A percentile compares a stretch with the other conserved stretches of the same genome.
Conservation (phyloP, 2,888 invertebrate genomes). For the Eretmocerus hayati region DNA sequence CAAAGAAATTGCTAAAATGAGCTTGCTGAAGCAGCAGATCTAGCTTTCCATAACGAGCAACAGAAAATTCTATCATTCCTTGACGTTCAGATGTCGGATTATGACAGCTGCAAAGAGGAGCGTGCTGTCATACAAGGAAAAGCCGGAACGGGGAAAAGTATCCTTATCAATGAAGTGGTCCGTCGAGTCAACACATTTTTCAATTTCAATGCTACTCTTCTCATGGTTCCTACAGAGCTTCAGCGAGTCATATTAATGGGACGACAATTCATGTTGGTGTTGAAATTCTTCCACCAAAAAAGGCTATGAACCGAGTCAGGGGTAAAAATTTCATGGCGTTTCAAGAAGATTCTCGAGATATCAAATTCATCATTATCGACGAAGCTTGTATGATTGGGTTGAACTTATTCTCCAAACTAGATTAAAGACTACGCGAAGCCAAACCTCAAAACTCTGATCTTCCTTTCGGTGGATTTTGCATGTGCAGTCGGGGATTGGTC, state of each 20-base stretch:
- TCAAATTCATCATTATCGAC: not conserved
- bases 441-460: not conserved
- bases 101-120: not conserved
- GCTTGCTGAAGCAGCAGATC: not conserved
- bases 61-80: not conserved
- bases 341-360: constrained; percentile 8
- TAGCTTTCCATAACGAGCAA: not conserved
- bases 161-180: not conserved
- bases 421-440: not conserved
- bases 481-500: too few relatives aligned
- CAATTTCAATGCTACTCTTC: not conserved
- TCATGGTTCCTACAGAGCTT: not conserved
- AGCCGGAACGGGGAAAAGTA: not conserved
- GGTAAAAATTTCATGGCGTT: not conserved
- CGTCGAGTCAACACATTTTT: not conserved
- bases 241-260: too few relatives aligned
- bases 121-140: not conserved
- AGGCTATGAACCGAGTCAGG: not conserved
- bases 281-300: too few relatives aligned
- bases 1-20: not conserved
- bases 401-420: not conserved
- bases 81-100: not conserved
- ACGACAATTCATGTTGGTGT: too few relatives aligned
- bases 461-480: constrained; percentile 1
- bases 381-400: not conserved